Conservation (phyloP, 2,888 invertebrate genomes). For the Aphodius granarius region DNA sequence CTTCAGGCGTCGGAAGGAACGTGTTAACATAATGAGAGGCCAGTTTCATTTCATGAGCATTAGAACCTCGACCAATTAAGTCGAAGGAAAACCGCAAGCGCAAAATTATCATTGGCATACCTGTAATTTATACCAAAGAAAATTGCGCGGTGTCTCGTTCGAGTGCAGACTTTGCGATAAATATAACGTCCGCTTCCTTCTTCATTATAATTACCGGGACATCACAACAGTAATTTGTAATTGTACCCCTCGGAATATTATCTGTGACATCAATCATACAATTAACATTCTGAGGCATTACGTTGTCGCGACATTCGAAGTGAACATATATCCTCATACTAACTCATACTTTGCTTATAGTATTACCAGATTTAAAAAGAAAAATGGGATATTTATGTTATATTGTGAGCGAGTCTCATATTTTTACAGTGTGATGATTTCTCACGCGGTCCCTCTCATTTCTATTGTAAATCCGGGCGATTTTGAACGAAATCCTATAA, state of each 20-base stretch:
- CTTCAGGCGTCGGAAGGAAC: neutral
- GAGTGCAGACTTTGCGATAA: neutral
- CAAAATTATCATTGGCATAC: neutral
- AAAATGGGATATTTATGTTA: too few species aligned
- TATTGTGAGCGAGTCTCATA: too few species aligned
- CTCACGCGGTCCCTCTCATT: slow-evolving; percentile 1
- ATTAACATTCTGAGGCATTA: slow-evolving; percentile 38
- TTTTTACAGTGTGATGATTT: neutral
- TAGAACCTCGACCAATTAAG: neutral
- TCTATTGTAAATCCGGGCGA: slow-evolving; percentile 1
- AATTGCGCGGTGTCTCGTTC: slow-evolving; percentile 3
- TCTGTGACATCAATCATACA: slow-evolving; percentile 36
- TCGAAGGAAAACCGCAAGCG: neutral
- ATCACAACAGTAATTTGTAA: slow-evolving; percentile 36
- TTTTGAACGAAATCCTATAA: neutral
- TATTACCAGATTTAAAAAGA: too few species aligned
- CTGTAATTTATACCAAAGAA: neutral
- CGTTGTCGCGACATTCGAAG: too few species aligned
- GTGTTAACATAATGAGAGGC: neutral
- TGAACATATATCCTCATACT: too few species aligned
- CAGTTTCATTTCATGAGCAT: neutral
- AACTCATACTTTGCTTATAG: too few species aligned
- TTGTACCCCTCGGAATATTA: slow-evolving; percentile 31
- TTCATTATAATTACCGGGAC: slow-evolving; percentile 20
- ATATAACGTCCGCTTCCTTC: slow-evolving; percentile 16